phyloP scores from a whole-genome alignment of 2,888 invertebrate species.

The Chrysolina americana region DNA sequence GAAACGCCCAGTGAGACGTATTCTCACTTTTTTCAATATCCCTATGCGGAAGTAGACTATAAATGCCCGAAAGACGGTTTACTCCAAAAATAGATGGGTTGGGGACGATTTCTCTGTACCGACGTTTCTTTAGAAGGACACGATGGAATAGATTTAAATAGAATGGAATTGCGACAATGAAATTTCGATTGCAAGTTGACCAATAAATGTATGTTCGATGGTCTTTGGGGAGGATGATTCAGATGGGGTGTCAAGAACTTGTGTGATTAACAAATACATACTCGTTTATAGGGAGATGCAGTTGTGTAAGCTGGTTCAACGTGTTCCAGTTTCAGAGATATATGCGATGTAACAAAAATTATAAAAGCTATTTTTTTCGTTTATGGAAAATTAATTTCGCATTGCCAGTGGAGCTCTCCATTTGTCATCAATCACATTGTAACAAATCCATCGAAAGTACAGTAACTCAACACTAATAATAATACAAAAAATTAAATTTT shows the following conservation, averaged over 20 bases:
- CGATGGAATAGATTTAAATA: neutral
- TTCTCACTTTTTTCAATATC: conserved; percentile 1
- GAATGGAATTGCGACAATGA: neutral
- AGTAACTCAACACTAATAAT: no score
- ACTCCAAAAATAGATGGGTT: conserved; percentile 25
- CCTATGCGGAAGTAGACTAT: conserved; percentile 25
- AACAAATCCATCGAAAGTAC: no score
- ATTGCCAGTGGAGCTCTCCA: no score
- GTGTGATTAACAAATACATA: no score
- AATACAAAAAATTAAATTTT: no score
- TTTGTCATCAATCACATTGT: no score
- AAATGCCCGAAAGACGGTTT: conserved; percentile 11
- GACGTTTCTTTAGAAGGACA: neutral
- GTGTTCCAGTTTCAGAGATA: no score
- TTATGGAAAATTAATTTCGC: no score
- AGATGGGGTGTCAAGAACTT: neutral
- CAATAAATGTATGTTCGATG: neutral
- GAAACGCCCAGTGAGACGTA: neutral
- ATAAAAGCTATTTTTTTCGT: no score
- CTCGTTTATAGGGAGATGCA: no score
- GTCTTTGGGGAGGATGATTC: neutral
- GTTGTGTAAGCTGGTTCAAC: no score
- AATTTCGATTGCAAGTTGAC: neutral
- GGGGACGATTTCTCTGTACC: neutral
- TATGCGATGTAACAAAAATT: no score